Conservation (phyloP, 2,888 invertebrate species). For the Sylvicola cinctus region DNA sequence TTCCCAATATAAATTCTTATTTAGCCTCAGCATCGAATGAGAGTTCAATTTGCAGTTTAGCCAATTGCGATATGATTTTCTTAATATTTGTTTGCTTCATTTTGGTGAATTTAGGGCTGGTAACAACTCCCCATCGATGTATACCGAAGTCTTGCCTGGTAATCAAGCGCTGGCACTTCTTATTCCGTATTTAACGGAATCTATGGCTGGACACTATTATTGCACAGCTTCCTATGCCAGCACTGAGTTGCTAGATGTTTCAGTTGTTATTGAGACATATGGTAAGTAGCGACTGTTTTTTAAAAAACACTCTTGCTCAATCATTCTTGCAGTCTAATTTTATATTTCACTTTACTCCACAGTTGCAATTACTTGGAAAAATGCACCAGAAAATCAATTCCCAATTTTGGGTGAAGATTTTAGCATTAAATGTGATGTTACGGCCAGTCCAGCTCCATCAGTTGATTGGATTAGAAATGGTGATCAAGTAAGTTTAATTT, state of each 20-base stretch:
- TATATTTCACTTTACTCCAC: conserved; percentile 12
- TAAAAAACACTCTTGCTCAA: conserved; percentile 1
- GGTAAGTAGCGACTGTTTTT: conserved; percentile 29
- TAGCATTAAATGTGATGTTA: conserved; percentile 63
- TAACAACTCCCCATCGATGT: conserved; percentile 34
- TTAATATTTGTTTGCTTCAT: too few relatives aligned
- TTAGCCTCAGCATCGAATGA: too few relatives aligned
- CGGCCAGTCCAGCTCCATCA: conserved; percentile 65
- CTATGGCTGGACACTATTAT: conserved; percentile 62
- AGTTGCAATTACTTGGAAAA: conserved; percentile 74
- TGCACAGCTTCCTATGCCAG: conserved; percentile 64
- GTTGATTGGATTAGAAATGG: conserved; percentile 73
- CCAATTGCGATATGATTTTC: too few relatives aligned
- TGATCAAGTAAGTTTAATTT: conserved; percentile 30
- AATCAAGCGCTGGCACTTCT: conserved; percentile 47
- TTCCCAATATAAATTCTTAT: too few relatives aligned
- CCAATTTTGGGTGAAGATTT: conserved; percentile 57
- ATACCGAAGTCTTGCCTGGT: conserved; percentile 41
- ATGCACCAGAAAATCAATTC: conserved; percentile 66
- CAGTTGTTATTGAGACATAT: conserved; percentile 51
- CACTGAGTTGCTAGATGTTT: conserved; percentile 39
- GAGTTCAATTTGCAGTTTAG: too few relatives aligned
- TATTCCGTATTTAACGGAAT: conserved; percentile 49
- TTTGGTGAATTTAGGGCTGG: conserved; percentile 26
- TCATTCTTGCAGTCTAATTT: background rate